These are phyloP conservation scores for Ophioninae sp. DNA, from an alignment of 2,888 invertebrate species.

Conservation along the genomic window DNA sequence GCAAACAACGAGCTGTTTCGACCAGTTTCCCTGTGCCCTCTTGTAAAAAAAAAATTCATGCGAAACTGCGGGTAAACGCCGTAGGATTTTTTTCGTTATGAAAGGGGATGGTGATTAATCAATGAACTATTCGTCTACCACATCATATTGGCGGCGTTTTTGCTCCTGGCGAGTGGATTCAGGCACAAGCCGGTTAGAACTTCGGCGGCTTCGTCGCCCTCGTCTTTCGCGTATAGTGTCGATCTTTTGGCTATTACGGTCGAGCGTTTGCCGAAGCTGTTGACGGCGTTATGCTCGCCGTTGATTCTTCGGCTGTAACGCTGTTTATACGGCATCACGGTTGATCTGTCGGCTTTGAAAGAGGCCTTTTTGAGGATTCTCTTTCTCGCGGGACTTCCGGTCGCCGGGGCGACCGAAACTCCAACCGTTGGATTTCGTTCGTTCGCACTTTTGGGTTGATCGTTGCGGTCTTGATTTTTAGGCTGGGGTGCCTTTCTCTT, in stretches of 20 bases:
- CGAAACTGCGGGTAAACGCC: no score
- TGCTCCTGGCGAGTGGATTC: constrained; percentile 77
- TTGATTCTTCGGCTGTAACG: constrained; percentile 48
- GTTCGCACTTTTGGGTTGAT: not conserved
- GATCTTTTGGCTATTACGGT: constrained; percentile 70
- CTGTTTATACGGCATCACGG: constrained; percentile 64
- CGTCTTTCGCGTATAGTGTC: constrained; percentile 78
- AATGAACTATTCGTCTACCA: constrained; percentile 70
- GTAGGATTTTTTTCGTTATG: no score
- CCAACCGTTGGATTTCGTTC: no score
- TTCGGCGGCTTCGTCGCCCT: constrained; percentile 76
- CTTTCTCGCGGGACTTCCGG: constrained; percentile 50
- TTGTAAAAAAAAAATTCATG: no score
- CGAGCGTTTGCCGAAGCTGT: constrained; percentile 57
- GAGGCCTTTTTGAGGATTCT: constrained; percentile 66
- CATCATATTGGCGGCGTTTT: constrained; percentile 76
- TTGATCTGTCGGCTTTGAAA: constrained; percentile 65
- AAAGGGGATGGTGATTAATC: no score
- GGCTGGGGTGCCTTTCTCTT: constrained; percentile 64
- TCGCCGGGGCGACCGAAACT: constrained; percentile 12
- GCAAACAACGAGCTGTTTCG: no score
- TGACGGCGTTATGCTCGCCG: constrained; percentile 22
- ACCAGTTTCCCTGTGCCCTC: no score
- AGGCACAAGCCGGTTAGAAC: constrained; percentile 76
- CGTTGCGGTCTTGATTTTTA: not conserved